Evolutionary conservation across 2,888 invertebrate species (phyloP), one percentile per base, ranked within the genome.

Genomic region (Noctua janthe): DNA sequence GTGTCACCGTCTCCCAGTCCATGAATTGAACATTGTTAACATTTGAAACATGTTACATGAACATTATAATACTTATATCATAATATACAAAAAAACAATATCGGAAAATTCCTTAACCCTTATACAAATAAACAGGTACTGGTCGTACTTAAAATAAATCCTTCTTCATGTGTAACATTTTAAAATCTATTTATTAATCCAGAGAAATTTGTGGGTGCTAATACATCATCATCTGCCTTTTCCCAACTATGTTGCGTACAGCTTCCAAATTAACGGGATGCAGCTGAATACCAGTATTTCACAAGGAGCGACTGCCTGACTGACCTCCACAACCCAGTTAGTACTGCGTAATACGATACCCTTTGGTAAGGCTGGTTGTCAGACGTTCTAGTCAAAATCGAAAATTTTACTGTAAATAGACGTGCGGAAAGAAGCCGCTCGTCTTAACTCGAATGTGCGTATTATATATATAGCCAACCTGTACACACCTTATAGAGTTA

Each of bases 1-100:
- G 69, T 76, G 35, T n/a, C 15, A 49, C 69, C 75, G 75, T 56
- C 80, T 85, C 74, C n/a, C 47, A 69, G n/a, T 69, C 69, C 20
- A 64, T 66, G 20, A 10, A 39, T 17, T 66, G 35, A 3, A 35
- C 15, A 4, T 20, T 64, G 17, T 64, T 64, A 17, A 35, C 66
- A 66, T 39, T 66, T 39, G 66, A 69, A 15, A 15, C n/a, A 67
- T n/a, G 7, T 43, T 1, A 67, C 67, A 11, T 13, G 23, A 39
- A 23, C 39, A 66, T 10, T 10, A 13, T 47, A 47, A 11, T 49
- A 49, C 49, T 49, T 49, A 49, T 49, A 4, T 51, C 6, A 7
- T 17, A n/a, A 59, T n/a, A n/a, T n/a, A n/a, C n/a, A n/a, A 59
- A 11, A 59, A n/a, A n/a, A n/a, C 11, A 59, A 13, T n/a, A 5